Percentiles rank a stretch among this genome's conserved stretches.
phyloP scores from a whole-genome alignment of 2,797 vertebrate genomes.

The Podarcis siculus region DNA sequence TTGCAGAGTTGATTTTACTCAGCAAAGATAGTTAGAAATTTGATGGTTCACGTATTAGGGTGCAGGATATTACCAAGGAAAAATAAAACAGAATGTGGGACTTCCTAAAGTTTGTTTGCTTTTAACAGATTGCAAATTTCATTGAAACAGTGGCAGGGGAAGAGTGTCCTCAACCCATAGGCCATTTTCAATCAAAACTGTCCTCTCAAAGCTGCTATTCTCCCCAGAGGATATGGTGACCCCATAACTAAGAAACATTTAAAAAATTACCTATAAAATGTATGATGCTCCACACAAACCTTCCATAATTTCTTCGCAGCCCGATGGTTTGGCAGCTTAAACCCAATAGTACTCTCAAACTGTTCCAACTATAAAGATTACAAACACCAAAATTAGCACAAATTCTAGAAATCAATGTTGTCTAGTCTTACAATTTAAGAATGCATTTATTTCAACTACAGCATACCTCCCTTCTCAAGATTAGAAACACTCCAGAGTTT shows the following conservation, averaged over 20 bases:
- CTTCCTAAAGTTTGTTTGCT: neutral
- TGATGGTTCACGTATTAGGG: neutral
- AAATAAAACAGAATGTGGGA: neutral
- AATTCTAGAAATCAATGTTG: slow-evolving; percentile 45
- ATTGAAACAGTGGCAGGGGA: neutral
- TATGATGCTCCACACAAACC: slow-evolving; percentile 98
- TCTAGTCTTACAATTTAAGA: slow-evolving; percentile 9
- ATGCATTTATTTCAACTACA: slow-evolving; percentile 41
- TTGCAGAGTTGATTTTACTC: neutral
- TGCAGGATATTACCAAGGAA: neutral
- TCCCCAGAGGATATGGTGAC: neutral
- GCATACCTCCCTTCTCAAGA: slow-evolving; percentile 19
- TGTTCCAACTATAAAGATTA: slow-evolving; percentile 88
- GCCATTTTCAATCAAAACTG: neutral
- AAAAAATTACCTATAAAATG: slow-evolving; percentile 92
- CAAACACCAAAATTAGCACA: slow-evolving; percentile 51
- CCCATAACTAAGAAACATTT: neutral
- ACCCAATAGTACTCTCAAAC: slow-evolving; percentile 98
- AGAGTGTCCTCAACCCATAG: neutral
- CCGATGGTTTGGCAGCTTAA: slow-evolving; percentile 96
- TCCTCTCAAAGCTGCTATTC: neutral
- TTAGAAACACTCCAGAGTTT: slow-evolving; percentile 19
- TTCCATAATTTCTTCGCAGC: slow-evolving; percentile 97
- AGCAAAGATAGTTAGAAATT: neutral
- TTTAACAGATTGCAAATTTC: neutral